Base-by-base conservation (phyloP, 2,797 vertebrate genomes). In the Carapus acus region DNA sequence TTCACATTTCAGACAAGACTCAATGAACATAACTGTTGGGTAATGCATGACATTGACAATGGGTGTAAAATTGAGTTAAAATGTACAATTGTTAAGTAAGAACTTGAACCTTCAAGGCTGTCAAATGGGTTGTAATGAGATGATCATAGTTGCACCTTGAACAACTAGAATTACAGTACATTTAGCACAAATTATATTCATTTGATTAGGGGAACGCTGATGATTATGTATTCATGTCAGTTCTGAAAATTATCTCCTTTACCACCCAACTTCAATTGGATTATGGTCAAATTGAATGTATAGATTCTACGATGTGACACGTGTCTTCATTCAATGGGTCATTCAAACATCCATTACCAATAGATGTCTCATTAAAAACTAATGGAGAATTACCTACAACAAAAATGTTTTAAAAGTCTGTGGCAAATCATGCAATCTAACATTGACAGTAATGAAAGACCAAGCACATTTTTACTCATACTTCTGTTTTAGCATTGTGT, bases 51-150 rank as follows among this genome's bases (percentile, higher is more conserved):
- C 4, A 7, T 19, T 27, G 24, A 5, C 5, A 5, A 9, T 27
- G 24, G 4, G 31, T 23, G 19, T 24, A n/a, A 27, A 24, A 40
- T 3, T 50, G 13, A n/a, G 12, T 40, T 50, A n/a, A 39, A 31
- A n/a, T n/a, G n/a, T n/a, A n/a, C n/a, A n/a, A n/a, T n/a, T n/a
- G n/a, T n/a, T n/a, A n/a, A n/a, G n/a, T n/a, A n/a, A n/a, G n/a
- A n/a, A n/a, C n/a, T n/a, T n/a, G n/a, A n/a, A n/a, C n/a, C 64
- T 65, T 76, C 82, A 85, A 85, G 84, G 84, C 84, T 68, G 64
- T 72, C 54, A 67, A 50, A 66, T 51, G 27, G 65, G 44, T 60
- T 55, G 19, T 54, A 45, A 50, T 42, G 20, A 36, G 39, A 50
- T 19, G 17, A 5, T 34, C 9, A 19, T 21, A 8, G 2, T 62